Percentiles rank a stretch among this genome's conserved stretches.
phyloP scores from a whole-genome alignment of 37 sponge, comb jelly and placozoan species.

The Diacarnus erythraeanus region DNA sequence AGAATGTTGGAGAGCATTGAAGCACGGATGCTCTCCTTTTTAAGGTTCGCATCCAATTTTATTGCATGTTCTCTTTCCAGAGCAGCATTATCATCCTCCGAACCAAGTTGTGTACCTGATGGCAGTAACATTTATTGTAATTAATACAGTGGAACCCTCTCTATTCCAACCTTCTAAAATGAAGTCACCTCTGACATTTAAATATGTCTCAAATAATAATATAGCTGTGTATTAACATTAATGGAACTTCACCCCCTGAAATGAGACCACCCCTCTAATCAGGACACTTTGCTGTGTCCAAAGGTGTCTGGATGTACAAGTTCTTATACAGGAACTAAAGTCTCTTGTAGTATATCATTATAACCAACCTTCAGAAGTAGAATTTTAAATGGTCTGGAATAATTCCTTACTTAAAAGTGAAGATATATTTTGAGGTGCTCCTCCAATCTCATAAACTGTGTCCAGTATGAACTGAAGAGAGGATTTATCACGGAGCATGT shows the following conservation, averaged over 20 bases:
- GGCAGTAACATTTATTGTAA: too few relatives aligned
- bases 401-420: neutral
- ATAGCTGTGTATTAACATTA: too few relatives aligned
- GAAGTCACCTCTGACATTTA: too few relatives aligned
- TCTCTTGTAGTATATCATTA: too few relatives aligned
- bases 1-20: conserved; percentile 37
- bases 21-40: conserved; percentile 34
- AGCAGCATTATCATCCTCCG: neutral
- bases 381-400: neutral
- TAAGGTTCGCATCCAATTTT: conserved; percentile 32
- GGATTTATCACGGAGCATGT: conserved; percentile 32
- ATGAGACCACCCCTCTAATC: too few relatives aligned
- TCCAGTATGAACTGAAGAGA: conserved; percentile 61
- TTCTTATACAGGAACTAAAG: too few relatives aligned
- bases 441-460: conserved; percentile 48
- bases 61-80: conserved; percentile 41
- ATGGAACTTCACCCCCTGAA: too few relatives aligned
- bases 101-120: too few relatives aligned
- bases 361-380: neutral
- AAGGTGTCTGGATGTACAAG: too few relatives aligned
- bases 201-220: too few relatives aligned
- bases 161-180: too few relatives aligned
- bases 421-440: conserved; percentile 35
- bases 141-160: neutral
- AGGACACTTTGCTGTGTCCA: too few relatives aligned